phyloP scores from a whole-genome alignment of 1,140 invertebrate genomes.

The Temnothorax nylanderi region DNA sequence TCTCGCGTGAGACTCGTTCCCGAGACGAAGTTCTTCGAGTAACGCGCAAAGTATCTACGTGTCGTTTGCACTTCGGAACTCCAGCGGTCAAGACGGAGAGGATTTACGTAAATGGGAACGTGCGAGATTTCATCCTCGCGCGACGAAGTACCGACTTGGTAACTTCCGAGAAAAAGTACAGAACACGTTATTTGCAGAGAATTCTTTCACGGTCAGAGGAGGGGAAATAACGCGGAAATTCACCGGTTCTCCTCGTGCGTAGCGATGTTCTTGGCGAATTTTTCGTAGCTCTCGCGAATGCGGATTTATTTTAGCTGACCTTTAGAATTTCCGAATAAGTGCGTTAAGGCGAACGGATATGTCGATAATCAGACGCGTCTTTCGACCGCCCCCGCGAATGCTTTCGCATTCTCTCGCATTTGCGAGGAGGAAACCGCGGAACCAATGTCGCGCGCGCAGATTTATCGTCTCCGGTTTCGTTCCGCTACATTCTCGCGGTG shows the following conservation, averaged over 20 bases:
- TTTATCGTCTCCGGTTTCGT: conserved; percentile 44
- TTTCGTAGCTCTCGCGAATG: conserved; percentile 18
- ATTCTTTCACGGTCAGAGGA: conserved; percentile 1
- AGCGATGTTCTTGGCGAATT: conserved; percentile 28
- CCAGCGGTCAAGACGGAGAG: background rate
- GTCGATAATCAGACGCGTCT: conserved; percentile 52
- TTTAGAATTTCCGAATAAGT: conserved; percentile 60
- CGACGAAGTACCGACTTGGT: background rate
- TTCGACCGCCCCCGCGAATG: conserved; percentile 34
- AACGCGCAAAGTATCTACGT: background rate
- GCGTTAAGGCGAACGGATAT: conserved; percentile 55
- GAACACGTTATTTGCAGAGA: background rate
- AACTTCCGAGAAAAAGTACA: background rate
- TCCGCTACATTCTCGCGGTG: conserved; percentile 17
- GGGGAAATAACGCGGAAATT: conserved; percentile 43
- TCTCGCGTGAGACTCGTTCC: background rate
- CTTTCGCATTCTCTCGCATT: conserved; percentile 35
- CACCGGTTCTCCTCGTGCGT: conserved; percentile 9
- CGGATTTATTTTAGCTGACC: conserved; percentile 46
- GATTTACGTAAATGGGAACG: conserved; percentile 21
- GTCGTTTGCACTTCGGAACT: background rate
- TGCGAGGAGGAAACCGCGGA: conserved; percentile 30
- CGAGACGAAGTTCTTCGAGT: conserved; percentile 8
- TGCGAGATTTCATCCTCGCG: background rate
- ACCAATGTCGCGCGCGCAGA: conserved; percentile 47